A percentile compares a stretch with the other conserved stretches of the same genome.
Evolutionary conservation across 2,113 vertebrate genomes (phyloP).

Genomic region (Ciconia stormi): DNA sequence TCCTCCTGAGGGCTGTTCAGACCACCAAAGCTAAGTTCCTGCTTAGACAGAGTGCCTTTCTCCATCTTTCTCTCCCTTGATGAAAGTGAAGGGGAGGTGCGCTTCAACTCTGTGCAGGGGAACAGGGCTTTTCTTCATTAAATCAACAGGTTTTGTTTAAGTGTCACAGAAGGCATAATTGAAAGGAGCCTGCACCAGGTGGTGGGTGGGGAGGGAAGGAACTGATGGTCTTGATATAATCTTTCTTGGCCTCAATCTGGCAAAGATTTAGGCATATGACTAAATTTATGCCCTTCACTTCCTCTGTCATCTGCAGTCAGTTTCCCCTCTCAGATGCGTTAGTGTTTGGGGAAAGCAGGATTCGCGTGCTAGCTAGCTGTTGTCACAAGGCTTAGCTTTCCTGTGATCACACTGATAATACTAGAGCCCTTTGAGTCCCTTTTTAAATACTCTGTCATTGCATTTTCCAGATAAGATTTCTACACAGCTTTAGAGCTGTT

Average conservation of each 20-base stretch:
- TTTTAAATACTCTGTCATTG: background rate
- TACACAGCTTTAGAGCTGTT: background rate
- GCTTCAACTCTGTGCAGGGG: background rate
- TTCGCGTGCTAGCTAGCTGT: background rate
- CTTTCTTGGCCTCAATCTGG: background rate
- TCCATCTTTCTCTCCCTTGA: background rate
- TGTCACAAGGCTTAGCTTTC: background rate
- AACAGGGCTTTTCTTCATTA: background rate
- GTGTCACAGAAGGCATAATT: background rate
- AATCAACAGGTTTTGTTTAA: background rate
- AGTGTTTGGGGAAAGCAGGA: background rate
- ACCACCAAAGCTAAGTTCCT: background rate
- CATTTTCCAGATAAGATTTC: background rate
- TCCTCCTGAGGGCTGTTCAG: background rate
- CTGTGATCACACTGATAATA: background rate
- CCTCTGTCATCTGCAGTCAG: background rate
- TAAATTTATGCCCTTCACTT: background rate
- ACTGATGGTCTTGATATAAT: background rate
- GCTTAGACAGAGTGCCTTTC: background rate
- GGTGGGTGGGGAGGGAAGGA: background rate
- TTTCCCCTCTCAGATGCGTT: background rate
- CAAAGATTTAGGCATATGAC: background rate
- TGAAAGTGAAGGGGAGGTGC: background rate
- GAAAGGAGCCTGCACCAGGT: background rate
- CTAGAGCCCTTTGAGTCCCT: background rate